Base-by-base conservation (phyloP, 2,113 vertebrate species). In the Balaeniceps rex region DNA sequence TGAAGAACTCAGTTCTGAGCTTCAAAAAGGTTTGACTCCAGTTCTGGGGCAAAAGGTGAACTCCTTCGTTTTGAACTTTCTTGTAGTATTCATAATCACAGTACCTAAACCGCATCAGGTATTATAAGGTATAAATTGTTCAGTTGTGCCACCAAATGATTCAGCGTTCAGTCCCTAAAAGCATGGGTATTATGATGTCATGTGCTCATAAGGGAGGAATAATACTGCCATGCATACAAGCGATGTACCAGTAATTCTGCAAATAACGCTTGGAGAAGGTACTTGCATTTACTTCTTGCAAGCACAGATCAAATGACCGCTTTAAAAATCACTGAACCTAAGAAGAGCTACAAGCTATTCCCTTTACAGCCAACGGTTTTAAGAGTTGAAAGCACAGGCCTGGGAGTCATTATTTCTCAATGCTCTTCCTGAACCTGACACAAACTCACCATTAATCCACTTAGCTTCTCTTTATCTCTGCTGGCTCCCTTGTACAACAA, bases 361-460 rank as follows among this genome's bases (percentile, higher is more conserved):
- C 36, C 60, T 64, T 69, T 64, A 28, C 28, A 89, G 74, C 47
- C 83, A 88, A 22, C n/a, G 76, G 25, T 28, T 92, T 89, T 72
- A 71, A 65, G 74, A 70, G 23, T 58, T 91, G 77, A 71, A 94
- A 96, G 49, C 61, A 83, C 31, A 61, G 77, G 77, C 65, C 86
- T 87, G 83, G 70, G 58, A 95, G 66, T 76, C 8, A 28, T 95
- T 94, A 89, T 68, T 96, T 70, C 83, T 87, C 2, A 0, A 36
- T 74, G 58, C 16, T 94, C 23, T 82, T 89, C 87, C 61, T 87
- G 77, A 87, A 75, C 61, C 74, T 85, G 94, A 94, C 86, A 68
- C 77, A 95, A 91, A 95, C n/a, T 91, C 95, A 87, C 81, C 85
- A 87, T 84, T 96, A 92, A 97, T 94, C 46, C 89, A 95, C 78